Base-by-base conservation (phyloP, 1,140 invertebrate genomes). In the Dolichoris vasculosae region DNA sequence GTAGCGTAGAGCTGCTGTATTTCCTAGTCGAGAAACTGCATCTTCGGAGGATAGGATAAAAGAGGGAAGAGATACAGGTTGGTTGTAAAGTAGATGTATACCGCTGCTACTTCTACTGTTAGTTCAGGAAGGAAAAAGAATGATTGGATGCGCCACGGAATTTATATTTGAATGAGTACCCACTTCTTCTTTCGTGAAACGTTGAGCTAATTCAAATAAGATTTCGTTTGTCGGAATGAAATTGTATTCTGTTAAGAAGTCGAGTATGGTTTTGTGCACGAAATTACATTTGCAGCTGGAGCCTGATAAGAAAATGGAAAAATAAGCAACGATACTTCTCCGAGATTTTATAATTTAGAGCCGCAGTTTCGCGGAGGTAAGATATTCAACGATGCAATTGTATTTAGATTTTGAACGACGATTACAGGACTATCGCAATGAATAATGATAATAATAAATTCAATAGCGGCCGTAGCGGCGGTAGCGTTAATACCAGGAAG, bases 141-240 rank as follows among this genome's bases (percentile, higher is more conserved):
- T n/a, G 83, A 85, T 85, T 80, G 83, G 67, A 85, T 85, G 77
- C 46, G 48, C 83, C 63, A 46, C 43, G 77, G 77, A 85, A 85
- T 85, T 85, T 85, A 85, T 85, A 85, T 73, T 75, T 73, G 63
- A 79, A 80, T 55, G 77, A 79, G 46, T 64, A 43, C 30, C 55
- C n/a, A 23, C n/a, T 32, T 83, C 30, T 32, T 75, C 67, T 48
- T n/a, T n/a, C 59, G 11, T 32, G 30, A 77, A 32, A 77, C 46
- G 46, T 13, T 77, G 35, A 35, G 51, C 73, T 78, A 78, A 84
- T 84, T 84, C 82, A 78, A 84, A 84, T 84, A 84, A 78, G 75
- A 84, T 78, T 84, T 78, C 82, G 73, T 78, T 78, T 78, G 75
- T 51, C 55, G 38, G 77, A 69, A 84, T 84, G 82, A 84, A 84